phyloP scores from a whole-genome alignment of 2,888 invertebrate species.

The Timema cristinae region DNA sequence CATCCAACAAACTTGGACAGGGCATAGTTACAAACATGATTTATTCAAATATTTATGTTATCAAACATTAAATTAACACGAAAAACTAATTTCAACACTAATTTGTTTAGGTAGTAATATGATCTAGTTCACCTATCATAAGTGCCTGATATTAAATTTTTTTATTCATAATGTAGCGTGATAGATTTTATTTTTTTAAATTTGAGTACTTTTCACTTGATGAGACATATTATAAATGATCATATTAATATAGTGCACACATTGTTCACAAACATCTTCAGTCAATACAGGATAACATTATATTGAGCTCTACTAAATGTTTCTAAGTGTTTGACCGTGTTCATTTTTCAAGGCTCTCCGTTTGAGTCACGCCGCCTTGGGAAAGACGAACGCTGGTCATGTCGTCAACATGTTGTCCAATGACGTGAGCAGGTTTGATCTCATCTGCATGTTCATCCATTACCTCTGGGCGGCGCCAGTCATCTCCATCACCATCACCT shows the following conservation, averaged over 20 bases:
- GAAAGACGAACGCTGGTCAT: constrained; percentile 56
- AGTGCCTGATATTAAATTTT: too few species aligned
- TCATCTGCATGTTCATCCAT: constrained; percentile 49
- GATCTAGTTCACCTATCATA: too few species aligned
- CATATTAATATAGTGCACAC: too few species aligned
- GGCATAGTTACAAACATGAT: too few species aligned
- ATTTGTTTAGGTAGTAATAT: background rate
- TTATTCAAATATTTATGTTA: constrained; percentile 17
- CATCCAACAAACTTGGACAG: background rate
- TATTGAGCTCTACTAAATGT: too few species aligned
- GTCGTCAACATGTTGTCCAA: constrained; percentile 55
- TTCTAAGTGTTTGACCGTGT: background rate
- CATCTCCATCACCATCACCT: constrained; percentile 60
- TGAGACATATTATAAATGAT: too few species aligned
- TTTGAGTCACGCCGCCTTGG: constrained; percentile 55
- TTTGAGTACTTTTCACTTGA: too few species aligned
- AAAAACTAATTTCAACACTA: background rate
- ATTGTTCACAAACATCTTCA: too few species aligned
- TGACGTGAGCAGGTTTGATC: constrained; percentile 54
- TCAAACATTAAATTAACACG: background rate
- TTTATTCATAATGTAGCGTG: too few species aligned
- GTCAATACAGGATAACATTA: too few species aligned
- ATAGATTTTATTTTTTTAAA: too few species aligned
- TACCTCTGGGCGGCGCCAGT: constrained; percentile 53
- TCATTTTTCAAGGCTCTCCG: constrained; percentile 44